Base-by-base conservation (phyloP, 92 coral and sea anemone species). In the Actinostola sp. region DNA sequence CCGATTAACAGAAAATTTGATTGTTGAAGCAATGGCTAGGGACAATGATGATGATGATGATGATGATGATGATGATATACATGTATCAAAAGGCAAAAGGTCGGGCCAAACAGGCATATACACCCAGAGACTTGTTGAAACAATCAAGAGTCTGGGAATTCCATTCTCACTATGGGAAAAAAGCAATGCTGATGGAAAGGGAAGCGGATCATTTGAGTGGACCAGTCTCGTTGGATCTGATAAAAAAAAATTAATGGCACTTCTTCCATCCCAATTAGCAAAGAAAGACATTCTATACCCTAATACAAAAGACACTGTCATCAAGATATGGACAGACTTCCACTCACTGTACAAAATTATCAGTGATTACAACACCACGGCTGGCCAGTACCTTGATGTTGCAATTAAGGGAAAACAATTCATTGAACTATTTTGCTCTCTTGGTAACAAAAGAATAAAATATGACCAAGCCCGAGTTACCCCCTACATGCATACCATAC, bases 401-500 rank as follows among this genome's bases (percentile, higher is more conserved):
- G 49, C 25, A 44, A 35, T 24, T 36, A 41, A 59, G 28, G 76
- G 69, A 7, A 67, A 54, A 59, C 24, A 12, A 19, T 78, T 75
- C 60, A 60, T 78, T 39, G 26, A 29, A 12, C 62, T 69, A n/a
- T 78, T 78, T 32, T 42, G 35, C 44, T 55, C 67, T 6, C 70
- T 78, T 43, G 61, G 77, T 32, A 50, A 58, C 13, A 48, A 32
- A 58, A 43, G 70, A 59, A 68, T 34, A 32, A 76, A 81, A 14
- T 81, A 81, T 66, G 81, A 66, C 12, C 52, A 59, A 17, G 54
- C 70, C 6, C 34, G 81, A 23, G 80, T 73, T 6, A 81, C 86
- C 44, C 81, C 86, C 30, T 81, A 81, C 61, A 81, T 81, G 80
- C 86, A 72, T 56, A 28, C 50, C 35, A 24, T 81, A 9, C 68